Evolutionary conservation across 2,113 vertebrate genomes (phyloP).

Genomic region (Oophaga pumilio): DNA sequence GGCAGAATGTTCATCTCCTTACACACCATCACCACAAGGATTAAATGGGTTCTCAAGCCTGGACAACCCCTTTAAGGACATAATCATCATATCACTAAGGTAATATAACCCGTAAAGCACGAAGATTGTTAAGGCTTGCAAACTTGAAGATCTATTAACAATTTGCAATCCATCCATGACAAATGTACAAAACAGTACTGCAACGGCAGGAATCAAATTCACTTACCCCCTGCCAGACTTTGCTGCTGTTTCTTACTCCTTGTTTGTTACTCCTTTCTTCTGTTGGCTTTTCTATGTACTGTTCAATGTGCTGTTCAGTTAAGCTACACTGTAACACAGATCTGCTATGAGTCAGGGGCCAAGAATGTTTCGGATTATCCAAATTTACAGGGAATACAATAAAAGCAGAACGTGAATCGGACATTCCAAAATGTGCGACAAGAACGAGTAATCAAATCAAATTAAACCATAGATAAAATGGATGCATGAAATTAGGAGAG

Average conservation of each 20-base stretch:
- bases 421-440: background rate
- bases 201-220: background rate
- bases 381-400: conserved; percentile 55
- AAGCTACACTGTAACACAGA: conserved; percentile 60
- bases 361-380: conserved; percentile 68
- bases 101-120: background rate
- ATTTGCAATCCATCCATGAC: background rate
- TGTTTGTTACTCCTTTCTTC: conserved; percentile 47
- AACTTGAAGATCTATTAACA: background rate
- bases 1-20: too few species aligned
- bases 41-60: too few species aligned
- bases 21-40: too few species aligned
- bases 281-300: conserved; percentile 59
- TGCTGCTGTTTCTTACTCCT: conserved; percentile 58
- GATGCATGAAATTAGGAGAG: background rate
- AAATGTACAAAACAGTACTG: background rate
- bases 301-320: conserved; percentile 65
- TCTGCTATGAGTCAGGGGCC: conserved; percentile 66
- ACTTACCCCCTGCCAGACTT: conserved; percentile 60
- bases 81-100: background rate
- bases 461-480: background rate
- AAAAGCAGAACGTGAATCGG: conserved; percentile 60
- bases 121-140: too few species aligned
- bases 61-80: background rate
- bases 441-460: background rate